phyloP scores from a whole-genome alignment of 2,888 invertebrate genomes.

The Ferrisia virgata region DNA sequence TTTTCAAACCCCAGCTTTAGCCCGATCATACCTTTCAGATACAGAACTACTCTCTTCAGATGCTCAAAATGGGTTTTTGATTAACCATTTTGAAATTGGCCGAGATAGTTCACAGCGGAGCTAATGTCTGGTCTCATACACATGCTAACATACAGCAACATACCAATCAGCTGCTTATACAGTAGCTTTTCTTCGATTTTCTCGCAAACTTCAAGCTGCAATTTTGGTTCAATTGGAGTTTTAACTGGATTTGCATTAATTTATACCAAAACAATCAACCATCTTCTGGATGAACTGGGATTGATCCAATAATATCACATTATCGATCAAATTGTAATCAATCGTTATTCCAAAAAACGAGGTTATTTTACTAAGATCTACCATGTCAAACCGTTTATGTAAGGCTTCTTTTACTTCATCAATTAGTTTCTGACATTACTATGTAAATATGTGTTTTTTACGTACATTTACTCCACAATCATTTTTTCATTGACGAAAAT shows the following conservation, averaged over 20 bases:
- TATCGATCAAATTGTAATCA: background rate
- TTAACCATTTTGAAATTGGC: background rate
- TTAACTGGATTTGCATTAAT: background rate
- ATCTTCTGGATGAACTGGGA: background rate
- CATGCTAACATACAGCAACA: background rate
- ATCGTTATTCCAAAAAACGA: background rate
- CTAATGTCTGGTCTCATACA: background rate
- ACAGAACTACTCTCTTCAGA: background rate
- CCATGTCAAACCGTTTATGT: background rate
- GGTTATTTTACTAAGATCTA: background rate
- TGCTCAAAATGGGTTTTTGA: background rate
- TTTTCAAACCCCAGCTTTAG: background rate
- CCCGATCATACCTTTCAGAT: background rate
- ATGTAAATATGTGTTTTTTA: too few species aligned
- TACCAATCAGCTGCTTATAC: background rate
- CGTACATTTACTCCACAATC: too few species aligned
- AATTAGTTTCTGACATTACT: too few species aligned
- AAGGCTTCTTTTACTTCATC: background rate
- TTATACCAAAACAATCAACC: background rate
- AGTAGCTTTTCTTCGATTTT: background rate
- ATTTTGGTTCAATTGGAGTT: background rate
- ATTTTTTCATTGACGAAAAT: too few species aligned
- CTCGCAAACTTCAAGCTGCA: background rate
- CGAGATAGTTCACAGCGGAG: background rate
- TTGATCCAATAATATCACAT: background rate